Evolutionary conservation across 2,888 invertebrate genomes (phyloP).

Genomic region (Arge pagana): DNA sequence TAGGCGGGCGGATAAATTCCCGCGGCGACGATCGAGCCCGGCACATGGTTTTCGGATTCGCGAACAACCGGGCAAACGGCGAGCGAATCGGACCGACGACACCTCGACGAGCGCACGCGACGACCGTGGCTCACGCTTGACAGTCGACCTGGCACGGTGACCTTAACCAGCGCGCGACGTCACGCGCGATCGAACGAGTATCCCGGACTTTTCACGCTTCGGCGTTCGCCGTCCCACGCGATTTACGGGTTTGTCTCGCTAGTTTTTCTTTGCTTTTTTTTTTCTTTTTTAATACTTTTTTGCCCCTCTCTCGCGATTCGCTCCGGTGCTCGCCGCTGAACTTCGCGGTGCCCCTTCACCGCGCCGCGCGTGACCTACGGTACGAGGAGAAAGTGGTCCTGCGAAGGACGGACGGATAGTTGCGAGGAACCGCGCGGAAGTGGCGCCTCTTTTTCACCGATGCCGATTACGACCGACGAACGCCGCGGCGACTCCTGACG

Average conservation of each 20-base stretch:
- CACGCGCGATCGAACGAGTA: no score
- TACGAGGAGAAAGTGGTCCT: conserved; percentile 39
- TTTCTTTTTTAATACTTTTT: conserved; percentile 25
- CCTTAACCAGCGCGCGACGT: conserved; percentile 18
- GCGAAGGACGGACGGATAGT: conserved; percentile 14
- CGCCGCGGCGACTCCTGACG: background rate
- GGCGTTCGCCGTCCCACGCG: no score
- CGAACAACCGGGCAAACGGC: conserved; percentile 14
- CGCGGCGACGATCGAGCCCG: conserved; percentile 8
- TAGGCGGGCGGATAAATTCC: conserved; percentile 12
- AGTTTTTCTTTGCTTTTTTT: conserved; percentile 19
- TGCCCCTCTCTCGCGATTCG: conserved; percentile 30
- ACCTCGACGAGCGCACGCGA: no score
- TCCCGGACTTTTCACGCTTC: no score
- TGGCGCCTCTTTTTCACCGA: conserved; percentile 25
- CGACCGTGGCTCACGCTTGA: conserved; percentile 14
- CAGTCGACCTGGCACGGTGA: conserved; percentile 21
- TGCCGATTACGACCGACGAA: conserved; percentile 10
- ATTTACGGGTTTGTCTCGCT: no score
- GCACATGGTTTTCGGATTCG: conserved; percentile 16
- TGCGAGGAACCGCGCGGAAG: conserved; percentile 25
- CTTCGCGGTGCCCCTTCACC: no score
- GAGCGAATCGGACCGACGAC: conserved; percentile 7
- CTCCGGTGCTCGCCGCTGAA: no score
- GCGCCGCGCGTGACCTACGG: conserved; percentile 42